Evolutionary conservation across 2,113 vertebrate species (phyloP).

Genomic region (Oncorhynchus masou): DNA sequence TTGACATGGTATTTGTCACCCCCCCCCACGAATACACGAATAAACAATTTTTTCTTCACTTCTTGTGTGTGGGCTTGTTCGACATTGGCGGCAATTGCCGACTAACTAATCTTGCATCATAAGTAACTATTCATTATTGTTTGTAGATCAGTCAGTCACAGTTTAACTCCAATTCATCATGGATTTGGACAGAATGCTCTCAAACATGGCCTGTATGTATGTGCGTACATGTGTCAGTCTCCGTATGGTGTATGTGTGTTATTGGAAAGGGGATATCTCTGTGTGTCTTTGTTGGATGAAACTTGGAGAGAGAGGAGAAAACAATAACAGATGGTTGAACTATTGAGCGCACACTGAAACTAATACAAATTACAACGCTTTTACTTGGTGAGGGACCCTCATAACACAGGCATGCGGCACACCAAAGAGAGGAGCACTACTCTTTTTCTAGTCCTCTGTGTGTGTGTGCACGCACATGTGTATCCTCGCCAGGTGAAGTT

Average conservation of each 20-base stretch:
- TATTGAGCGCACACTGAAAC: neutral
- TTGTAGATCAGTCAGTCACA: no score
- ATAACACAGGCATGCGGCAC: neutral
- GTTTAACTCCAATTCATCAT: no score
- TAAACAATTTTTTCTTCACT: conserved; percentile 63
- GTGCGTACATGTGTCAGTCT: neutral
- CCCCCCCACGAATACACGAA: conserved; percentile 64
- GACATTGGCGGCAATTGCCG: neutral
- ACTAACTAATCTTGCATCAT: neutral
- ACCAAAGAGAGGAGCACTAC: neutral
- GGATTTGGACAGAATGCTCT: no score
- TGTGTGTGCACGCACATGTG: neutral
- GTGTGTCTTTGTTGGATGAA: conserved; percentile 12
- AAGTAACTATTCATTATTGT: no score
- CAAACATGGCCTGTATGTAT: no score
- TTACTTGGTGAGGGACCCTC: neutral
- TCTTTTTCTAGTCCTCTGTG: neutral
- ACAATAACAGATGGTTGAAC: neutral
- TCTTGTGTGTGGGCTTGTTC: neutral
- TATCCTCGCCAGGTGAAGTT: neutral
- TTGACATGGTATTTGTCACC: conserved; percentile 64
- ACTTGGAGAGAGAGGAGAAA: neutral
- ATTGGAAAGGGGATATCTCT: conserved; percentile 35
- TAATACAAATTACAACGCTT: neutral
- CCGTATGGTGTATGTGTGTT: conserved; percentile 15